Evolutionary conservation across 2,888 invertebrate genomes (phyloP), one percentile per base, ranked within the genome.

Genomic region (Aspidapion aeneum): DNA sequence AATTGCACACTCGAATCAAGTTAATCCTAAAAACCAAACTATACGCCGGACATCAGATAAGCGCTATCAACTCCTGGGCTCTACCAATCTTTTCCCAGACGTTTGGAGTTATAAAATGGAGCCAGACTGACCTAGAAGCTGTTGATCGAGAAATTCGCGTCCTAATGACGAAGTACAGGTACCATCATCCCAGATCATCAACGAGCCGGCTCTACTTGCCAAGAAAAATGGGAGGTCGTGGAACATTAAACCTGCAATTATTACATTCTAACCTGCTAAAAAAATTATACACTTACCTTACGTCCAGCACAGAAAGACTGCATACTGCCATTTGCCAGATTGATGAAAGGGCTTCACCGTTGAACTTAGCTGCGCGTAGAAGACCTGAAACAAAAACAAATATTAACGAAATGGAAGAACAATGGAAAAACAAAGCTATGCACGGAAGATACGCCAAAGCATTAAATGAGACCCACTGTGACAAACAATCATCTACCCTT

Each of bases 391-490:
- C 35, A 35, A 35, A 35, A 35, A 35, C 35, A 35, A 35, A 35
- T 35, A 12, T 35, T 12, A 35, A 35, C 12, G 21, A 56, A n/a
- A 19, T 56, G 19, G 21, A 20, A 21, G 56, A 56, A 56, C 16
- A 56, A 12, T 56, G 56, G 56, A 56, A 56, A 21, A 56, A 56
- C 19, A 20, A 56, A 21, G 56, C 56, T 20, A n/a, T 56, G 18
- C 56, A 56, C 18, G 56, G 56, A 9, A 20, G 56, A 21, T 56
- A 56, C 18, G 20, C 56, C 9, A 56, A 9, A n/a, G 56, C 56
- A 19, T 19, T 52, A 52, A 52, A 52, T 52, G 52, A 52, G 7
- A 19, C 17, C 19, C 18, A 52, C 17, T 17, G 52, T n/a, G 19
- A 19, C 52, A 52, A 52, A 52, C 52, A 52, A 52, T 19, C 19